These are phyloP conservation scores for Oceanodroma leucorhoa DNA, from an alignment of 2,797 vertebrate species.

Conservation along the genomic window DNA sequence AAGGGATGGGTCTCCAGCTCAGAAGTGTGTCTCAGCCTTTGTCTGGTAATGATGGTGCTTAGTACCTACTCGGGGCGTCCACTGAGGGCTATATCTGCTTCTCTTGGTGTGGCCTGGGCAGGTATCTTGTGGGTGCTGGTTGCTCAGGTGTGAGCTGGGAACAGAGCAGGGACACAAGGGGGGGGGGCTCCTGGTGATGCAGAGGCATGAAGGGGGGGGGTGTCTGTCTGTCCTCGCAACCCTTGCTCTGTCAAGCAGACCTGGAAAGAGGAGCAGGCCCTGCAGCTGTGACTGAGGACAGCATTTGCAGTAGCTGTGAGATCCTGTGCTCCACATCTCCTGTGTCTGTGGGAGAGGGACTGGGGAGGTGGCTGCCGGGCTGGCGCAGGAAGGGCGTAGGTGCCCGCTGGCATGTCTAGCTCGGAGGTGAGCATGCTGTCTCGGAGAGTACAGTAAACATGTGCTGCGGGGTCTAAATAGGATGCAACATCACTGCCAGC, in stretches of 20 bases:
- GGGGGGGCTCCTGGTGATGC: not conserved
- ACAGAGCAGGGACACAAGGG: not conserved
- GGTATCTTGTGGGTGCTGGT: not conserved
- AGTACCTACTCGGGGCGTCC: not conserved
- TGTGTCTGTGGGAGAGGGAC: not conserved
- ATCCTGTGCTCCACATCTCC: not conserved
- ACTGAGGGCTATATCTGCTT: not conserved
- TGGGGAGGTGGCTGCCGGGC: not conserved
- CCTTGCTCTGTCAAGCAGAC: not conserved
- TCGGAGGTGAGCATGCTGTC: not conserved
- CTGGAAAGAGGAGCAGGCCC: not conserved
- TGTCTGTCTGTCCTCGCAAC: not conserved
- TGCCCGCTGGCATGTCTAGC: not conserved
- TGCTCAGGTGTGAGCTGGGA: not conserved
- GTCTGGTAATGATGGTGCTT: not conserved
- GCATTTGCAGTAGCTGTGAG: not conserved
- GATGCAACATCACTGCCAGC: not conserved
- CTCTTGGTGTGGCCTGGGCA: not conserved
- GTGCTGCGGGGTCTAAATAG: not conserved
- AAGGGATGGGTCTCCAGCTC: not conserved
- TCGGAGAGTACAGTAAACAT: not conserved
- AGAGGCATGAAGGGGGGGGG: accelerated
- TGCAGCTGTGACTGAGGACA: not conserved
- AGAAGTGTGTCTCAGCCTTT: not conserved
- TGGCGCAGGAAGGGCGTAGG: not conserved